Conservation (phyloP, 2,797 vertebrate species). For the Dipus sagitta region DNA sequence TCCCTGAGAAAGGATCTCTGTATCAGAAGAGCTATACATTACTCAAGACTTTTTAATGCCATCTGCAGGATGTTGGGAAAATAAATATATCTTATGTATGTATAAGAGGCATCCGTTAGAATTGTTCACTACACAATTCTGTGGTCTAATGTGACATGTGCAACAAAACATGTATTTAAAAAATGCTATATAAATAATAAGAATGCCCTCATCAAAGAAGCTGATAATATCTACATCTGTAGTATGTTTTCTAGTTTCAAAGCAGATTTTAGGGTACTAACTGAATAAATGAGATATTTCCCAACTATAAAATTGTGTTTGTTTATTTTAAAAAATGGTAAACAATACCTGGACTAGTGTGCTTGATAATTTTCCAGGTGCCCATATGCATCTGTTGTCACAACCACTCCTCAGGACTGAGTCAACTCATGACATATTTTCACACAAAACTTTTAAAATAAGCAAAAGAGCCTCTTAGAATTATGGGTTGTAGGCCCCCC, state of each 20-base stretch:
- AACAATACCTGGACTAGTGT: background rate
- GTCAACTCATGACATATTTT: background rate
- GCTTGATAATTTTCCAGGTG: background rate
- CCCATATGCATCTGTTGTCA: background rate
- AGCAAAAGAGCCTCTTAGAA: background rate
- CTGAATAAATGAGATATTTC: background rate
- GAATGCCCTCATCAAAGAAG: background rate
- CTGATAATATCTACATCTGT: background rate
- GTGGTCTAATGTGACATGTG: background rate
- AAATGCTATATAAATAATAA: background rate
- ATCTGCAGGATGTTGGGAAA: slow-evolving; percentile 10
- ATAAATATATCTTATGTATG: background rate
- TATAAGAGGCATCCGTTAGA: background rate
- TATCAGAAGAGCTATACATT: background rate
- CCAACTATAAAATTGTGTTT: background rate
- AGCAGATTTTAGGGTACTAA: background rate
- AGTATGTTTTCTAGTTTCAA: slow-evolving; percentile 11
- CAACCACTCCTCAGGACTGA: background rate
- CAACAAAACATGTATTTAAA: background rate
- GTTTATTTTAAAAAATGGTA: background rate
- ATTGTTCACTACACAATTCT: background rate
- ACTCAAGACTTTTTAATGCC: slow-evolving; percentile 3
- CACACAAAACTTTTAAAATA: background rate
- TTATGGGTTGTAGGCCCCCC: background rate
- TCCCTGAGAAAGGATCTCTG: background rate